A percentile compares a stretch with the other conserved stretches of the same genome.
These are phyloP conservation scores for Stomorhina lunata DNA, from an alignment of 2,888 invertebrate genomes.

Conservation along the genomic window DNA sequence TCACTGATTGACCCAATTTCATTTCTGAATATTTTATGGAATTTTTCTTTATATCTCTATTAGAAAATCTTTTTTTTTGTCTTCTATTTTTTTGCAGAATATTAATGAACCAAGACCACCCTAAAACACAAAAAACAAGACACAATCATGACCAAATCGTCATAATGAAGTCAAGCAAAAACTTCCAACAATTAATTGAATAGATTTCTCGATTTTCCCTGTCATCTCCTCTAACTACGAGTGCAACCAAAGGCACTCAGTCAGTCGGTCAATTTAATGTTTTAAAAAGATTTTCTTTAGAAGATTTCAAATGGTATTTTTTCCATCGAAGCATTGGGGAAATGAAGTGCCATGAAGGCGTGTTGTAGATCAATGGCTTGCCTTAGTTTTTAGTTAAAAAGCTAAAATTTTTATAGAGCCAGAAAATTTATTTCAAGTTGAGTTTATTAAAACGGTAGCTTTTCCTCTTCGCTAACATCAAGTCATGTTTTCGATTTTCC, in stretches of 20 bases:
- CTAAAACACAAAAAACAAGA: conserved; percentile 35
- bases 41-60: conserved; percentile 37
- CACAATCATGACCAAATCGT: conserved; percentile 50
- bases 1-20: neutral
- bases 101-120: conserved; percentile 60
- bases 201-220: neutral
- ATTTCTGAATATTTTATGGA: neutral
- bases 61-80: conserved; percentile 31
- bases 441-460: conserved; percentile 56
- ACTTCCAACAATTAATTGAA: conserved; percentile 51
- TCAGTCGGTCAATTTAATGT: conserved; percentile 60
- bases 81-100: conserved; percentile 4
- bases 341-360: conserved; percentile 63
- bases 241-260: conserved; percentile 45
- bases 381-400: conserved; percentile 13
- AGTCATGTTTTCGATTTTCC: conserved; percentile 46
- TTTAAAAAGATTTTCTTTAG: conserved; percentile 54
- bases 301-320: conserved; percentile 15
- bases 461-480: conserved; percentile 11
- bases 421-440: neutral
- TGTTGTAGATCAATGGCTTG: conserved; percentile 18
- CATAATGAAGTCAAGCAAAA: conserved; percentile 1
- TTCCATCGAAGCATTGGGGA: neutral
- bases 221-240: neutral
- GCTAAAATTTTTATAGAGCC: neutral